Conservation (phyloP, 2,113 vertebrate genomes). For the Falcunculus frontatus region DNA sequence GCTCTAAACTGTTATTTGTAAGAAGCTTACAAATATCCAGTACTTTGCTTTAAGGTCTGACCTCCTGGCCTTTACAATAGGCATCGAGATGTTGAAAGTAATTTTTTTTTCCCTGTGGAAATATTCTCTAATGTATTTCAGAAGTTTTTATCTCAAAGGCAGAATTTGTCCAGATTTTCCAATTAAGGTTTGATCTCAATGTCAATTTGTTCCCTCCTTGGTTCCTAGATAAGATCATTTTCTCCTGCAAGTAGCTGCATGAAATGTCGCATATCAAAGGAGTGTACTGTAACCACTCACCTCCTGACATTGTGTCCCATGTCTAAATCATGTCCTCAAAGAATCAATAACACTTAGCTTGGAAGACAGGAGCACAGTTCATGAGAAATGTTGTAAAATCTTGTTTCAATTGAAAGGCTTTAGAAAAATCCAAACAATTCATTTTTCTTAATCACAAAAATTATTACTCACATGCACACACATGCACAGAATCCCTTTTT, state of each 20-base stretch:
- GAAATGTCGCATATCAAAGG: neutral
- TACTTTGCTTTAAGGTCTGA: neutral
- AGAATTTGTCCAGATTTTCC: neutral
- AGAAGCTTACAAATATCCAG: neutral
- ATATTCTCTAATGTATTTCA: neutral
- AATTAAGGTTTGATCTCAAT: conserved; percentile 10
- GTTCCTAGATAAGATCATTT: conserved; percentile 39
- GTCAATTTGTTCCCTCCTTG: conserved; percentile 1
- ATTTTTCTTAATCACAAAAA: neutral
- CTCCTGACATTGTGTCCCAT: neutral
- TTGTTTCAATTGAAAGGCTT: neutral
- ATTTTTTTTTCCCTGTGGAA: neutral
- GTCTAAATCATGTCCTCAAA: neutral
- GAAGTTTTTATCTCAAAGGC: neutral
- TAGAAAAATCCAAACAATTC: neutral
- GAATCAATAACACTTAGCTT: neutral
- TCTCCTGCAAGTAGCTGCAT: neutral
- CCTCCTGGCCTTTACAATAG: neutral
- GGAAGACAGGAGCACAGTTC: neutral
- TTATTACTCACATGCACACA: neutral
- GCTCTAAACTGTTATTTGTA: neutral
- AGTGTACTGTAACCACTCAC: neutral
- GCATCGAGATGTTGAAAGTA: neutral
- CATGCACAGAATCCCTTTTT: neutral
- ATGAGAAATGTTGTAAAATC: neutral